phyloP scores from a whole-genome alignment of 2,797 vertebrate species.

The Varecia variegata region DNA sequence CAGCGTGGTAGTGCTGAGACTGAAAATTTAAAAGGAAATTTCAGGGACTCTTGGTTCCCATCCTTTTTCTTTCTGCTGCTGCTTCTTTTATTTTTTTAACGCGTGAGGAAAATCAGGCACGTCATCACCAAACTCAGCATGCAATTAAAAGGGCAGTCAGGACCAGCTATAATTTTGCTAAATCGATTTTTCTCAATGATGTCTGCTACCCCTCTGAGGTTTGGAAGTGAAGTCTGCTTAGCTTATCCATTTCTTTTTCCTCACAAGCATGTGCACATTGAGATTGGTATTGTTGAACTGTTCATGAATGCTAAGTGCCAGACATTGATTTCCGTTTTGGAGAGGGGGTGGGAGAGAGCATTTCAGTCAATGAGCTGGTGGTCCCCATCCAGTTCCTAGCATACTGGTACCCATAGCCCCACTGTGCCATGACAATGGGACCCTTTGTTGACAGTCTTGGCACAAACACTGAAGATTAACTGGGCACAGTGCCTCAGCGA shows the following conservation, averaged over 20 bases:
- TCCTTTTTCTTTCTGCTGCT: neutral
- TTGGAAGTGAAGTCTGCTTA: neutral
- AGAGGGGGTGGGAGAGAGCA: neutral
- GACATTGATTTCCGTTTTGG: conserved; percentile 41
- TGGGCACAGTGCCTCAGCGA: conserved; percentile 40
- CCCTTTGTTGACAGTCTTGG: conserved; percentile 66
- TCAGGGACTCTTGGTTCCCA: conserved; percentile 8
- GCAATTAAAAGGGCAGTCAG: conserved; percentile 65
- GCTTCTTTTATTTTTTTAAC: neutral
- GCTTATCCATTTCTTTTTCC: conserved; percentile 23
- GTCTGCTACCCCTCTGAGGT: conserved; percentile 14
- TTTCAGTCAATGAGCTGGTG: conserved; percentile 40
- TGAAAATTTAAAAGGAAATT: conserved; percentile 47
- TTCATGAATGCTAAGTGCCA: conserved; percentile 58
- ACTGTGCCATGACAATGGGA: conserved; percentile 28
- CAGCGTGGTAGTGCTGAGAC: neutral
- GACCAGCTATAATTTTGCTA: conserved; percentile 50
- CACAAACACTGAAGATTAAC: conserved; percentile 48
- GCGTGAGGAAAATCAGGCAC: conserved; percentile 26
- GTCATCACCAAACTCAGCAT: neutral
- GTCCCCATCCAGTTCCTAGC: conserved; percentile 20
- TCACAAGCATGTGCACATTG: neutral
- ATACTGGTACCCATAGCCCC: neutral
- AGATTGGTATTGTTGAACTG: neutral
- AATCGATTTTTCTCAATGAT: conserved; percentile 60